Base-by-base conservation (phyloP, 2,888 invertebrate species). In the Hermaeophaga mercurialis region DNA sequence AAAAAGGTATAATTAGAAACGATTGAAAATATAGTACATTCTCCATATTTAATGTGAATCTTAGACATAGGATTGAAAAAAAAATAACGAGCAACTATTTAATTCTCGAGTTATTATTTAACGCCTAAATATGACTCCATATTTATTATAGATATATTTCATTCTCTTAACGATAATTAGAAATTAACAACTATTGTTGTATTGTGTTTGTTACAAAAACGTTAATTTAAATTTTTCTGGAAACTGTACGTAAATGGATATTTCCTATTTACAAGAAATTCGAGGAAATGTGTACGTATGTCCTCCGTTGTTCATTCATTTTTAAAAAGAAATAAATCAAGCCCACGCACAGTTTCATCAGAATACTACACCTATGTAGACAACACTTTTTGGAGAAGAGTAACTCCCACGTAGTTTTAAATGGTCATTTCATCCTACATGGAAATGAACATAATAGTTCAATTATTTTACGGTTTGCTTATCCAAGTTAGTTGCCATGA, bases 201-300 rank as follows among this genome's bases (percentile, higher is more conserved):
- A n/a, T n/a, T n/a, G n/a, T 28, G 9, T 31, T 31, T 31, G 2
- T 31, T 12, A 6, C 12, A 36, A 36, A 36, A 28, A 28, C 9
- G 11, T 36, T 9, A 36, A 34, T 36, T 15, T 17, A 17, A 43
- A 43, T 15, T 43, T 43, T 43, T 11, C 14, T 43, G 12, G 12
- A 43, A 43, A 24, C 24, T 43, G 8, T 6, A 24, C 24, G 43
- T 43, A 43, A 43, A 43, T 24, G 24, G 43, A n/a, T 7, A 17
- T 45, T 18, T 45, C 33, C 45, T 45, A 17, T 45, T 45, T 45
- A 45, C 33, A 33, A 45, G 31, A 45, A 33, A 45, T 33, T 28
- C 19, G 12, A 28, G 45, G 45, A 45, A 45, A 45, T 11, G 15
- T 11, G 15, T 19, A 18, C 7, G 11, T 44, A 17, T 28, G 26